Percentiles rank a stretch among this genome's conserved stretches.
Conservation (phyloP, 2,888 invertebrate species). For the Cyclophora albipunctata region DNA sequence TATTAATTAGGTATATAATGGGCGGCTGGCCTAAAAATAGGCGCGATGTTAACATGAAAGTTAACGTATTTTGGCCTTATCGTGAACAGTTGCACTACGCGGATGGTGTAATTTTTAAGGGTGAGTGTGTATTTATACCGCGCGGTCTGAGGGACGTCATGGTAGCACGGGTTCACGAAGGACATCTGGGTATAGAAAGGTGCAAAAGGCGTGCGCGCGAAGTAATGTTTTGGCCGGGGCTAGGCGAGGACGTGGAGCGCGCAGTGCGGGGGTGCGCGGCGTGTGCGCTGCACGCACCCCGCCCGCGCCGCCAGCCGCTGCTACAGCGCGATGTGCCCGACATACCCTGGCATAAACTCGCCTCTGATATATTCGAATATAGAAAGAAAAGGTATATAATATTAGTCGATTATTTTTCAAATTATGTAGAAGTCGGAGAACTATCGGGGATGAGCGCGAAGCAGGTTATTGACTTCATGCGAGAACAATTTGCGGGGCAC, state of each 20-base stretch:
- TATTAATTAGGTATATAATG: background rate
- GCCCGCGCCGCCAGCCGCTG: background rate
- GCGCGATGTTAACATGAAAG: background rate
- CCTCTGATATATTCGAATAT: background rate
- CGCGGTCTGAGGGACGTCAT: background rate
- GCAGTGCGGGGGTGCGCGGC: background rate
- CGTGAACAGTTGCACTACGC: background rate
- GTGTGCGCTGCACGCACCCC: background rate
- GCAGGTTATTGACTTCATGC: background rate
- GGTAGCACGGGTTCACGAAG: background rate
- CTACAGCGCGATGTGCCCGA: background rate
- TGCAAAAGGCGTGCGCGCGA: slow-evolving; percentile 24
- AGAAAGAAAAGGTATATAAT: background rate
- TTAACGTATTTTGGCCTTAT: background rate
- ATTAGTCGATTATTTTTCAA: background rate
- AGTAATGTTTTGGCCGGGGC: slow-evolving; percentile 21
- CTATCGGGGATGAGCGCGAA: background rate
- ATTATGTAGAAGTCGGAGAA: background rate
- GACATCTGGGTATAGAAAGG: background rate
- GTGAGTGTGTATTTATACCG: background rate
- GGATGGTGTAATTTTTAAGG: background rate
- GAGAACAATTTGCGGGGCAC: slow-evolving; percentile 2
- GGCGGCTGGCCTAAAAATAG: background rate
- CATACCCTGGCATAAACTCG: background rate
- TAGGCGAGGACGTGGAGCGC: background rate